phyloP scores from a whole-genome alignment of 2,888 invertebrate species.

The Tinea pellionella region DNA sequence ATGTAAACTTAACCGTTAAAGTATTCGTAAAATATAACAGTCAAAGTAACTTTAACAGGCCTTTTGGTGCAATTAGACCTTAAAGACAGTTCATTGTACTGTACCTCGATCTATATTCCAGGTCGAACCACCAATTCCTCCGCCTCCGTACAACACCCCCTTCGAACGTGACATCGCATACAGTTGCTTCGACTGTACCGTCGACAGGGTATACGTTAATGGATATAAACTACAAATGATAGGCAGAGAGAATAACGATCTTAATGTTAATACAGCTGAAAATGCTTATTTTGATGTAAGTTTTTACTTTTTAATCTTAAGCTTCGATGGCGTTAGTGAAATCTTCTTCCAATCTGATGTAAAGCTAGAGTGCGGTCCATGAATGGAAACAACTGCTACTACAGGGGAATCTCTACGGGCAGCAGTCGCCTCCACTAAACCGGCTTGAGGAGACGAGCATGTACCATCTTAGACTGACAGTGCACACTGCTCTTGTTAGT shows the following conservation, averaged over 20 bases:
- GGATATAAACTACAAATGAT: background rate
- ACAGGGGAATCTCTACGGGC: too few species aligned
- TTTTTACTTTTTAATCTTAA: background rate
- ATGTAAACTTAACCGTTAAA: too few species aligned
- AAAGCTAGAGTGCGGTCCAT: too few species aligned
- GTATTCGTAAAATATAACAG: background rate
- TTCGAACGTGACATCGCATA: constrained; percentile 29
- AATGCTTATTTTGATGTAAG: background rate
- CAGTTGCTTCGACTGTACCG: constrained; percentile 26
- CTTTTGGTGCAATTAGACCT: background rate
- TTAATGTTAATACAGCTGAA: background rate
- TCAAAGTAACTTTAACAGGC: too few species aligned
- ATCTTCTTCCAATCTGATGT: too few species aligned
- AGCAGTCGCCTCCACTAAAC: too few species aligned
- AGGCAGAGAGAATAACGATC: background rate
- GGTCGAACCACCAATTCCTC: constrained; percentile 5
- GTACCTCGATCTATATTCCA: background rate
- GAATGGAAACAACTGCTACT: background rate
- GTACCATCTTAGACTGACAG: too few species aligned
- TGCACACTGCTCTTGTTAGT: too few species aligned
- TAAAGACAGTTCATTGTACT: background rate
- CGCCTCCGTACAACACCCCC: constrained; percentile 25
- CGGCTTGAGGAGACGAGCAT: too few species aligned
- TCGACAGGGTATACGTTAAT: constrained; percentile 28
- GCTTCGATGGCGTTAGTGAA: too few species aligned